Conservation (phyloP, 2,888 invertebrate genomes). For the Drosophila mulleri region DNA sequence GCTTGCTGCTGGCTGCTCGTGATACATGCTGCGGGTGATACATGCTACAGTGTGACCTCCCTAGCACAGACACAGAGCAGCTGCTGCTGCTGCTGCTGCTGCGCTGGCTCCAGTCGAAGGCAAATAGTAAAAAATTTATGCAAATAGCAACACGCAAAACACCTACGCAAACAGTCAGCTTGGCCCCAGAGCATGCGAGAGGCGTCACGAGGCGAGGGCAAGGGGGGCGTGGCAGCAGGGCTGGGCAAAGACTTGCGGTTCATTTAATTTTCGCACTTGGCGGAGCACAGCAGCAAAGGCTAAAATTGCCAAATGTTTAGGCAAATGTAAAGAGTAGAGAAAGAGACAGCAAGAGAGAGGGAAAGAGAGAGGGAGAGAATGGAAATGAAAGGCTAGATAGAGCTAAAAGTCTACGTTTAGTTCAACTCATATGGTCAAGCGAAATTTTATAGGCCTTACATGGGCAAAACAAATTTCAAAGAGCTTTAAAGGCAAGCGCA, state of each 20-base stretch:
- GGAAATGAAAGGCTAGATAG: neutral
- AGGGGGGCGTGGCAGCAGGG: constrained; percentile 12
- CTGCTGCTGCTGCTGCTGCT: neutral
- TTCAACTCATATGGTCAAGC: constrained; percentile 6
- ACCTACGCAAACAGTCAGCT: constrained; percentile 64
- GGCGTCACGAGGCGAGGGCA: too few relatives aligned
- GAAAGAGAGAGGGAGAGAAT: neutral
- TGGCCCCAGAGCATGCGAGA: neutral
- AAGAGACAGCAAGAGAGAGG: neutral
- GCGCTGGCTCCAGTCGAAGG: constrained; percentile 26
- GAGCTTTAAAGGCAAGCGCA: neutral
- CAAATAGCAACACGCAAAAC: constrained; percentile 70
- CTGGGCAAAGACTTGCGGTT: constrained; percentile 59
- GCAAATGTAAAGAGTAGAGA: constrained; percentile 1
- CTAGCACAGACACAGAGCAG: neutral
- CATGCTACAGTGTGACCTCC: constrained; percentile 1
- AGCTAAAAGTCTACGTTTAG: constrained; percentile 9
- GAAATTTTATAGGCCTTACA: constrained; percentile 2
- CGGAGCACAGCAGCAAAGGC: constrained; percentile 28
- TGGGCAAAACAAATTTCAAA: constrained; percentile 1
- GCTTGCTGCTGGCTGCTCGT: constrained; percentile 7
- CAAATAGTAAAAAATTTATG: constrained; percentile 62
- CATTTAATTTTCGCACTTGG: constrained; percentile 78
- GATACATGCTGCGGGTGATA: constrained; percentile 27
- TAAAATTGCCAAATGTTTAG: constrained; percentile 7